These are phyloP conservation scores for Celastrina argiolus DNA, from an alignment of 2,888 invertebrate genomes.

Conservation along the genomic window DNA sequence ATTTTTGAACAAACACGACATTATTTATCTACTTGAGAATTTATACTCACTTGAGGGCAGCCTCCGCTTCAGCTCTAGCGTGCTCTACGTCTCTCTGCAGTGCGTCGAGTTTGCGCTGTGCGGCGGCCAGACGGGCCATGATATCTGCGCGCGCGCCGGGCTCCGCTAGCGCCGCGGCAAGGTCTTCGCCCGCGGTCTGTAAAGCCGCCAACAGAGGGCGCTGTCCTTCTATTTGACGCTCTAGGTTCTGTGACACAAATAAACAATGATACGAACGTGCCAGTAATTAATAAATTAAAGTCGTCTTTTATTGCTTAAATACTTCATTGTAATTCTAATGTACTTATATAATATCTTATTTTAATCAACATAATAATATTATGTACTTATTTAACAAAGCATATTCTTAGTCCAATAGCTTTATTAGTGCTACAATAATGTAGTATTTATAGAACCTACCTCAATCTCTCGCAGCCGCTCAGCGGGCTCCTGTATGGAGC, in stretches of 20 bases:
- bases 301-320: neutral
- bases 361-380: no score
- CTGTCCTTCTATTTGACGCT: conserved; percentile 92
- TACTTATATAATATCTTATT: no score
- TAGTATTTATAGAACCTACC: conserved; percentile 45
- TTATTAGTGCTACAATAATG: no score
- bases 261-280: no score
- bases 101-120: conserved; percentile 92
- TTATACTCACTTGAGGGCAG: conserved; percentile 79
- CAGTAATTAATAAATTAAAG: no score
- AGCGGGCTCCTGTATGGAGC: conserved; percentile 88
- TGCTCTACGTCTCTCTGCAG: conserved; percentile 93
- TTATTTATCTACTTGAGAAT: neutral
- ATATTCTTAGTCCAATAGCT: no score
- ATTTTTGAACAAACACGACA: no score
- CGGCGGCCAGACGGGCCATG: conserved; percentile 89
- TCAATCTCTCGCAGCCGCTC: conserved; percentile 92
- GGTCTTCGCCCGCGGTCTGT: conserved; percentile 92
- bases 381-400: no score
- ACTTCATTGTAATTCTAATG: conserved; percentile 5
- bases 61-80: conserved; percentile 93
- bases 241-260: conserved; percentile 78
- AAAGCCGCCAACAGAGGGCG: conserved; percentile 91
- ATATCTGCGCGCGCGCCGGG: conserved; percentile 94
- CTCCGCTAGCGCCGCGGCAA: conserved; percentile 92